Evolutionary conservation across 2,797 vertebrate species (phyloP).

Genomic region (Anguilla anguilla): DNA sequence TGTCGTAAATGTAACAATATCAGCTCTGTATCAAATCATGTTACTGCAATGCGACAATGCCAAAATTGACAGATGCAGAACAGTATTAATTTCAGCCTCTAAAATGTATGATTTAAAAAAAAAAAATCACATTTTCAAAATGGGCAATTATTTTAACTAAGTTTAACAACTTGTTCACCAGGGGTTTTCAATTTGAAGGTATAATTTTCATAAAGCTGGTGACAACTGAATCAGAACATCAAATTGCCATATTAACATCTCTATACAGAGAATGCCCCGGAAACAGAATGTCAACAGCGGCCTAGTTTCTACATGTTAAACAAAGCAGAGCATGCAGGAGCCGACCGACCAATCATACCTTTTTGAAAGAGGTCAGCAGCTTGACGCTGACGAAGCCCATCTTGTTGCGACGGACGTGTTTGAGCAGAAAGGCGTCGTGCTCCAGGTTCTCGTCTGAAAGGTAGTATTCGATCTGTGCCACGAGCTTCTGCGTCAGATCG

Average conservation of each 20-base stretch:
- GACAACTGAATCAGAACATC: slow-evolving; percentile 43
- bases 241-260: slow-evolving; percentile 42
- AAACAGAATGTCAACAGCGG: background rate
- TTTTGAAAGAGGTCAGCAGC: slow-evolving; percentile 97
- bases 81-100: background rate
- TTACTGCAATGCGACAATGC: background rate
- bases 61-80: background rate
- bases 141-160: background rate
- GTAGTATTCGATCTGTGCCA: slow-evolving; percentile 94
- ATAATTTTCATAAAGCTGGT: slow-evolving; percentile 4
- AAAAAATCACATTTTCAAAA: background rate
- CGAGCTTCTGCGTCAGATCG: slow-evolving; percentile 87
- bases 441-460: slow-evolving; percentile 97
- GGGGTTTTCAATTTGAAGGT: background rate
- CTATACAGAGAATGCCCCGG: slow-evolving; percentile 16
- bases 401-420: slow-evolving; percentile 94
- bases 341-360: slow-evolving; percentile 70
- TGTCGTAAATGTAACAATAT: background rate
- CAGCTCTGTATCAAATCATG: background rate
- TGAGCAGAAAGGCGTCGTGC: slow-evolving; percentile 94
- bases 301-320: background rate
- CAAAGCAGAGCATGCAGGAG: background rate
- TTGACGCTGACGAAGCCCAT: slow-evolving; percentile 96
- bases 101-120: background rate
- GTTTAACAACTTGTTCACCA: background rate